Conservation (phyloP, 1,140 invertebrate species). For the Drosophila triauraria region DNA sequence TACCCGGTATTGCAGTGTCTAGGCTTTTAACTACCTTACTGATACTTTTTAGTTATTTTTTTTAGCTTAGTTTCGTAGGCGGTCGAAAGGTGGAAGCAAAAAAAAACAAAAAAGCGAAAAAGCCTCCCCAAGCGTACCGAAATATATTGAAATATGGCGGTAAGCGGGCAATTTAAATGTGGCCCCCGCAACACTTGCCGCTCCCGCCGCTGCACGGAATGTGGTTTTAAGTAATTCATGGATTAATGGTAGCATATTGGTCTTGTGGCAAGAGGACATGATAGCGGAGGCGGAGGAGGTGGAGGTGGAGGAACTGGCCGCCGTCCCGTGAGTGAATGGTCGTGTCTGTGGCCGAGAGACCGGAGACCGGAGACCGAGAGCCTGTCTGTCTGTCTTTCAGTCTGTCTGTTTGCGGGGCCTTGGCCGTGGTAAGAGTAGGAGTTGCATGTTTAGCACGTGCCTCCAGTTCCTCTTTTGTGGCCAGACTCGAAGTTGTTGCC, state of each 20-base stretch:
- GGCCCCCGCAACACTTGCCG: conserved; percentile 34
- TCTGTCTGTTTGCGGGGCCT: conserved; percentile 40
- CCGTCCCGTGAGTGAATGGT: conserved; percentile 75
- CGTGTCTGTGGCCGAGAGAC: conserved; percentile 48
- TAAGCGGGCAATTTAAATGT: conserved; percentile 82
- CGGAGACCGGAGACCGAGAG: conserved; percentile 21
- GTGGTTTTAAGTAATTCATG: conserved; percentile 83
- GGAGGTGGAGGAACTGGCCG: conserved; percentile 3
- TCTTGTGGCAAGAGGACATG: conserved; percentile 35
- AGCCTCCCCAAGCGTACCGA: conserved; percentile 18
- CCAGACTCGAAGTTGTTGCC: conserved; percentile 36
- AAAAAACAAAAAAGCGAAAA: not conserved
- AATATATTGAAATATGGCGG: conserved; percentile 83
- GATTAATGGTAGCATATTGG: conserved; percentile 82
- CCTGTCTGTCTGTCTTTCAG: conserved; percentile 43
- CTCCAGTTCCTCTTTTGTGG: conserved; percentile 49
- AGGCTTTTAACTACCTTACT: too few relatives aligned
- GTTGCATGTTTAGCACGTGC: conserved; percentile 83
- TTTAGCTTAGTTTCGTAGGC: conserved; percentile 54
- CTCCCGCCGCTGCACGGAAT: conserved; percentile 63
- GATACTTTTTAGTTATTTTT: not conserved
- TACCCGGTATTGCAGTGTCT: conserved; percentile 2
- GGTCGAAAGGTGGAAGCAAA: conserved; percentile 52
- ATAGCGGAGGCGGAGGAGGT: not conserved
- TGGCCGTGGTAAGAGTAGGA: conserved; percentile 79